phyloP scores from a whole-genome alignment of 2,888 invertebrate genomes.

The Crossocerus cetratus region DNA sequence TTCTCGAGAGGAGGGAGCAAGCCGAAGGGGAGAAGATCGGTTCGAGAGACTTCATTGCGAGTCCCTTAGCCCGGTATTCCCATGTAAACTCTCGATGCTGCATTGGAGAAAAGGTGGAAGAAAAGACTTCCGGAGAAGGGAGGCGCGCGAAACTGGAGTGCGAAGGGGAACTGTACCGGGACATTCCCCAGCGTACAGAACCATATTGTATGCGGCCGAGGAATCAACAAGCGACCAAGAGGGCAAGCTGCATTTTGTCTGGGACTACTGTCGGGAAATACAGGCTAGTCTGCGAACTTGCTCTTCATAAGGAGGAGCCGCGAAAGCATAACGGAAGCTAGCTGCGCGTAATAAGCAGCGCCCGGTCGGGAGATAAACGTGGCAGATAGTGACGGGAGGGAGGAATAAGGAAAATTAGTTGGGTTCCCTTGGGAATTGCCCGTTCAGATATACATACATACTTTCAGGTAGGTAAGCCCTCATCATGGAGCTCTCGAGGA shows the following conservation, averaged over 20 bases:
- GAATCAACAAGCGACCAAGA: too few species aligned
- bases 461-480: not conserved
- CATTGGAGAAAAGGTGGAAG: not conserved
- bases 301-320: slow-evolving; percentile 2
- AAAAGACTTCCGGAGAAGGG: not conserved
- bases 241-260: too few species aligned
- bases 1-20: not conserved
- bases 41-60: not conserved
- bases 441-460: not conserved
- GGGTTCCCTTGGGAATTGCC: not conserved
- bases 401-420: not conserved
- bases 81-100: slow-evolving; percentile 8
- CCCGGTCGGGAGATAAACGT: not conserved
- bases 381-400: slow-evolving; percentile 22
- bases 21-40: not conserved
- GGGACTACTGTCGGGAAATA: not conserved
- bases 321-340: slow-evolving; percentile 1
- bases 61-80: not conserved
- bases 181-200: not conserved
- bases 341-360: not conserved
- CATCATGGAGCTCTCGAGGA: not conserved
- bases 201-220: too few species aligned
- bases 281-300: not conserved
- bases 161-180: not conserved
- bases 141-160: not conserved